Base-by-base conservation (phyloP, 2,888 invertebrate species). In the Netelia melanura region DNA sequence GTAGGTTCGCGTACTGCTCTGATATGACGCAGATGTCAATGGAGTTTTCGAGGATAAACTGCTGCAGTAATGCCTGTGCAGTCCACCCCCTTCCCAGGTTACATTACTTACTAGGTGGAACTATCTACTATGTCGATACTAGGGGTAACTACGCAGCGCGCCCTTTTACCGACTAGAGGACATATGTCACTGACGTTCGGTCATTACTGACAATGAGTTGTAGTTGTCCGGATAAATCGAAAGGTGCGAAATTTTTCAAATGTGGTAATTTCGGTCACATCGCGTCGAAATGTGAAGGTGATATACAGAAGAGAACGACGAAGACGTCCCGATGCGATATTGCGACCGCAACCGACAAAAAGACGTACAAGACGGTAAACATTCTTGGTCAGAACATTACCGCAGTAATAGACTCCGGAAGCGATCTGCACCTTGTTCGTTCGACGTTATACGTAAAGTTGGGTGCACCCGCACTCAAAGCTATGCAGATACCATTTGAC, bases 211-310 rank as follows among this genome's bases (percentile, higher is more conserved):
- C 17, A 17, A 17, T 83, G 38, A 79, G 79, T 74, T 3, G 78
- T 54, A 11, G 80, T 8, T 80, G 30, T 11, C 81, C 83, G 6
- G 56, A 83, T 14, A 76, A 71, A 23, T 17, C 21, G 3, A 83
- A 67, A 65, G 85, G 83, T 3, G 23, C 58, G 3, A 85, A 83
- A 54, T 85, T 83, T 48, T 76, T 82, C 17, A 61, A 48, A n/a
- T 83, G 81, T 56, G 52, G 56, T n/a, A 61, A 83, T 8, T 80
- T 76, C 14, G 81, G 85, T 17, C 85, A 85, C 64, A 25, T 85
- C 9, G 54, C 85, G 10, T 1, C 79, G 11, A 75, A 78, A 30
- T 84, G 82, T 17, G 58, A 70, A 14, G 77, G 81, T 3, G 30
- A 25, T 30, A 62, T 14, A n/a, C 11, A 11, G 43, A 30, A 25